phyloP scores from a whole-genome alignment of 2,113 vertebrate genomes.

The Bucco capensis region DNA sequence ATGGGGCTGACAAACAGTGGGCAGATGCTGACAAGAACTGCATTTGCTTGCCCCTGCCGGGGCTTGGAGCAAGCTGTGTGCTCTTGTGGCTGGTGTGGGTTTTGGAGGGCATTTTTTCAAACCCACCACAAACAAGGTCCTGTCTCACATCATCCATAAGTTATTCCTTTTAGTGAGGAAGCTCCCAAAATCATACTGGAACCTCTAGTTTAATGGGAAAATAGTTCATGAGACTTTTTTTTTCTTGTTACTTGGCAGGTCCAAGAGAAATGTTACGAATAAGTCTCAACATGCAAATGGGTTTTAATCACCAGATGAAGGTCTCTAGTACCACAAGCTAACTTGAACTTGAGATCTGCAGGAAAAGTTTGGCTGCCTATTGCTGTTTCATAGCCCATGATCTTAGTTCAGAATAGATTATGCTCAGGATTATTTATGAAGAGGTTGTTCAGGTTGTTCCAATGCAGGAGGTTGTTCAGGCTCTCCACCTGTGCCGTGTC shows the following conservation, averaged over 20 bases:
- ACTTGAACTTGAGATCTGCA: neutral
- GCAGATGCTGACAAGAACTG: neutral
- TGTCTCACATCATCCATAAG: neutral
- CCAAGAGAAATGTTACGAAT: neutral
- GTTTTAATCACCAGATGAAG: neutral
- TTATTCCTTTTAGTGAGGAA: neutral
- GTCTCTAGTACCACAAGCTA: neutral
- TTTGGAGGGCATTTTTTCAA: neutral
- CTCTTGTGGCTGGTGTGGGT: neutral
- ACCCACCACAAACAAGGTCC: neutral
- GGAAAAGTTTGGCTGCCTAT: neutral
- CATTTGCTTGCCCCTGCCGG: neutral
- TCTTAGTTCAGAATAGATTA: neutral
- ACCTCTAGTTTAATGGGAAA: neutral
- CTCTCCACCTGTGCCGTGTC: neutral
- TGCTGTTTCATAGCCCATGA: neutral
- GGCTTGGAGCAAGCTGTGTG: fast-evolving
- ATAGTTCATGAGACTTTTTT: neutral
- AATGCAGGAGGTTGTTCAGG: neutral
- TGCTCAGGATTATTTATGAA: no score
- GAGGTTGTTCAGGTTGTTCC: no score
- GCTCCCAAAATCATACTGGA: neutral
- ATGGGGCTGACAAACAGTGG: neutral
- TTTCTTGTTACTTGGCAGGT: neutral
- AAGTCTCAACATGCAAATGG: neutral